Percentiles rank a stretch among this genome's conserved stretches.
Evolutionary conservation across 2,797 vertebrate species (phyloP).

Genomic region (Lacerta bilineata): DNA sequence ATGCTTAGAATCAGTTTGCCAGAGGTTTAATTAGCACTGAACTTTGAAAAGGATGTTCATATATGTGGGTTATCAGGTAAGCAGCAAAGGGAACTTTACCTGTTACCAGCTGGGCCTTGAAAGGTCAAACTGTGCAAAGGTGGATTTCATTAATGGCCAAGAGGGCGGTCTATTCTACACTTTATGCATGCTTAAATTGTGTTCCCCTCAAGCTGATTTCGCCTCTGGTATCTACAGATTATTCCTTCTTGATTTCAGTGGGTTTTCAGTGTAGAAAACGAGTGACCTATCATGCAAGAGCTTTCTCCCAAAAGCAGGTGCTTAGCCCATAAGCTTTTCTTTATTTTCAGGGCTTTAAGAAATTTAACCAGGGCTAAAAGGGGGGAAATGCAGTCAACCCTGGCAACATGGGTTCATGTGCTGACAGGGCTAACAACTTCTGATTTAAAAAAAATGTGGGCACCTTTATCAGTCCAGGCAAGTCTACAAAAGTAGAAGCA

Average conservation of each 20-base stretch:
- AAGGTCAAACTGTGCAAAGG: neutral
- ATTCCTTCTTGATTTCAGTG: neutral
- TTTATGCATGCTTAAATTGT: neutral
- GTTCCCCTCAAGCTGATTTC: neutral
- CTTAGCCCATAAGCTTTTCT: neutral
- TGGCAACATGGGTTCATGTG: neutral
- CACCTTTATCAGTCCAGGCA: neutral
- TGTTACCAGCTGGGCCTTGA: neutral
- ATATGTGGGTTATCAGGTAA: neutral
- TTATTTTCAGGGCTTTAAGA: neutral
- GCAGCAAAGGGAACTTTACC: neutral
- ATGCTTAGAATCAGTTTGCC: neutral
- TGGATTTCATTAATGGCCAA: neutral
- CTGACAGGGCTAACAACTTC: neutral
- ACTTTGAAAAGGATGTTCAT: neutral
- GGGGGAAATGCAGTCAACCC: no score
- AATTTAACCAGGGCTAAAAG: neutral
- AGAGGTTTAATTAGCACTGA: slow-evolving; percentile 17
- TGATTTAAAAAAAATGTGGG: neutral
- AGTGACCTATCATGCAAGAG: neutral
- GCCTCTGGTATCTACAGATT: neutral
- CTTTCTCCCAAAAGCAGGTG: neutral
- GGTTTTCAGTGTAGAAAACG: neutral
- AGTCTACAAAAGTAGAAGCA: neutral
- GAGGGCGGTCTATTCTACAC: neutral